These are phyloP conservation scores for Pristionchus exspectatus DNA, from an alignment of 2,888 invertebrate species.

Conservation along the genomic window DNA sequence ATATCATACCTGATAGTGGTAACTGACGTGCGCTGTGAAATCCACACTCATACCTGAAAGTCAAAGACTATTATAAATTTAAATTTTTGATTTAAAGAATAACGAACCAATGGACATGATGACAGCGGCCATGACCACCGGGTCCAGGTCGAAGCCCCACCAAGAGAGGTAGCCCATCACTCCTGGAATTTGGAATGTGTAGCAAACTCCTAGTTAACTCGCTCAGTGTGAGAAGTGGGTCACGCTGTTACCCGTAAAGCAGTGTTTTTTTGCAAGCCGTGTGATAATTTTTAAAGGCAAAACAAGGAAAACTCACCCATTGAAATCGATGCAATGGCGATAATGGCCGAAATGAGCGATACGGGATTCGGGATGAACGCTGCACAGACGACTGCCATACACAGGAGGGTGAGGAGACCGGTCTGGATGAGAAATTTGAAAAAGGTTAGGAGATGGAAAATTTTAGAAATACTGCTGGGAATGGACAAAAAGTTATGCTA, in stretches of 20 bases:
- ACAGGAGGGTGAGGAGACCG: slow-evolving; percentile 71
- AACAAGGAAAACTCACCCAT: slow-evolving; percentile 60
- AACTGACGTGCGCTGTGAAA: slow-evolving; percentile 77
- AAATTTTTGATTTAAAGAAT: neutral
- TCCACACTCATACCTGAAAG: slow-evolving; percentile 73
- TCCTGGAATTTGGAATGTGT: slow-evolving; percentile 58
- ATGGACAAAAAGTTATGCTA: too few species aligned
- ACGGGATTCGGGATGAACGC: slow-evolving; percentile 77
- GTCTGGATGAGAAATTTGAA: slow-evolving; percentile 62
- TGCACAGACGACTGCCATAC: slow-evolving; percentile 77
- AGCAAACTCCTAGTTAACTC: neutral
- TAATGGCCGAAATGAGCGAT: slow-evolving; percentile 72
- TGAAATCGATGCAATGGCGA: slow-evolving; percentile 75
- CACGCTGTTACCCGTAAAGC: too few species aligned
- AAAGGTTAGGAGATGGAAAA: too few species aligned
- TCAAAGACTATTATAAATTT: neutral
- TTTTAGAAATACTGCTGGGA: too few species aligned
- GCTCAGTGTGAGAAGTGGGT: too few species aligned
- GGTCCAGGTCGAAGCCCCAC: slow-evolving; percentile 77
- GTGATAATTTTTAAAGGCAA: too few species aligned
- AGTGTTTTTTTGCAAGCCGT: too few species aligned
- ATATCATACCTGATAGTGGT: slow-evolving; percentile 74
- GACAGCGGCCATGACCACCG: slow-evolving; percentile 77
- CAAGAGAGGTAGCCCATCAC: slow-evolving; percentile 77
- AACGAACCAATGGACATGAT: slow-evolving; percentile 73